Base-by-base conservation (phyloP, 2,113 vertebrate species). In the Himantopus leucocephalus region DNA sequence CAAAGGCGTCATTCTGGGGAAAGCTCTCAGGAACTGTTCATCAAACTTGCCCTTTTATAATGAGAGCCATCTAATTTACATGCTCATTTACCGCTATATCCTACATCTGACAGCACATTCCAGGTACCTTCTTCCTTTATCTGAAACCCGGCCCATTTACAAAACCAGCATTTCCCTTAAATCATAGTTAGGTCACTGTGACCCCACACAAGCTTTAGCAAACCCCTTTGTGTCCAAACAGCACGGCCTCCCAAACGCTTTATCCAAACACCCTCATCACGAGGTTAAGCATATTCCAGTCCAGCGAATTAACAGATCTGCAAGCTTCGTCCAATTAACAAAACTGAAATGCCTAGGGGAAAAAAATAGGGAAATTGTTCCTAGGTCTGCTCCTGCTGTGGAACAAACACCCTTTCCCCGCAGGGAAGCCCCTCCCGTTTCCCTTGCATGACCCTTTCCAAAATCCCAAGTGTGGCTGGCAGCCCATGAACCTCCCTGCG, bases 1-100 rank as follows among this genome's bases (percentile, higher is more conserved):
- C 84, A 95, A 96, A 96, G 89, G 84, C 80, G 4, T 67, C 84
- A 13, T 94, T 95, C 84, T 52, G 47, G 79, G 52, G 77, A 94
- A 95, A 90, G 92, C 96, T 94, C 96, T 90, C 66, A 91, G 96
- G 92, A 97, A 16, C 73, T 85, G 66, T 91, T 91, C 91, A 85
- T 96, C 91, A 95, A 21, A 72, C 74, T 92, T 92, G 84, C 94
- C 96, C 93, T 94, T 96, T 94, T 64, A 68, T 95, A 95, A 97
- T 95, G 90, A 96, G 90, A 96, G 53, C 35, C 77, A 79, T 76
- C 93, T 97, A 45, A 97, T 96, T 96, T 94, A 50, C 92, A 96
- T 94, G 80, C 77, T 93, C 80, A 35, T 95, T 95, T 89, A 94
- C 60, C 1, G 2, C 77, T 64, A 5, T 21, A 35, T 10, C 81